Conservation (phyloP, 2,888 invertebrate genomes). For the Eudemis profundana region DNA sequence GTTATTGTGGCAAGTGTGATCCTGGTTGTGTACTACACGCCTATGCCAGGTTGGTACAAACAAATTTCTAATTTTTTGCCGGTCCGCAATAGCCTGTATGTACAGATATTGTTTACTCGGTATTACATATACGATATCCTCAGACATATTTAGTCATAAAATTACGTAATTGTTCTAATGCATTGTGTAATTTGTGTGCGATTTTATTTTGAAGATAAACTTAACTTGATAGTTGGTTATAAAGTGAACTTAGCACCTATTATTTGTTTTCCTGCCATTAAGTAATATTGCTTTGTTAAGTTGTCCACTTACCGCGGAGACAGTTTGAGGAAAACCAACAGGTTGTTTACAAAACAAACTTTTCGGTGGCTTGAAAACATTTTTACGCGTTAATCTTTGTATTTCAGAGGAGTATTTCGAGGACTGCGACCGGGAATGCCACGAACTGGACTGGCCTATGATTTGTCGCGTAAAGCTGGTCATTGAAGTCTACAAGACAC, state of each 20-base stretch:
- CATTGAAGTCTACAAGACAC: constrained; percentile 89
- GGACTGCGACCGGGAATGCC: constrained; percentile 91
- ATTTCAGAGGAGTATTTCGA: constrained; percentile 89
- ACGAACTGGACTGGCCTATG: constrained; percentile 91
- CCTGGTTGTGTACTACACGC: constrained; percentile 89
- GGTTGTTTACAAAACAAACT: constrained; percentile 25
- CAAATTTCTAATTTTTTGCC: constrained; percentile 8
- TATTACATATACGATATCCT: no score
- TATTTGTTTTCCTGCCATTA: no score
- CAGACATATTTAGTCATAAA: no score
- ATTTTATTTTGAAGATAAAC: no score
- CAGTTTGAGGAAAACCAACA: constrained; percentile 2
- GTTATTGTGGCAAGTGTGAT: constrained; percentile 88
- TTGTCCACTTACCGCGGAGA: neutral
- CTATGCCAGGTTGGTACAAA: constrained; percentile 86
- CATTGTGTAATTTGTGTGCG: no score
- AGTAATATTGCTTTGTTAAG: no score
- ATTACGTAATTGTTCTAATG: no score
- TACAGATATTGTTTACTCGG: constrained; percentile 7
- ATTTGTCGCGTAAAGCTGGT: constrained; percentile 91
- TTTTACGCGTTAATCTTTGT: neutral
- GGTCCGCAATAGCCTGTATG: no score
- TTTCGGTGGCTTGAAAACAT: neutral
- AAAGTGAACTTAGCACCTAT: neutral
- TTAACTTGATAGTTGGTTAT: neutral